Percentiles rank a stretch among this genome's conserved stretches.
phyloP scores from a whole-genome alignment of 1,140 invertebrate genomes.

The Notospermus geniculatus region DNA sequence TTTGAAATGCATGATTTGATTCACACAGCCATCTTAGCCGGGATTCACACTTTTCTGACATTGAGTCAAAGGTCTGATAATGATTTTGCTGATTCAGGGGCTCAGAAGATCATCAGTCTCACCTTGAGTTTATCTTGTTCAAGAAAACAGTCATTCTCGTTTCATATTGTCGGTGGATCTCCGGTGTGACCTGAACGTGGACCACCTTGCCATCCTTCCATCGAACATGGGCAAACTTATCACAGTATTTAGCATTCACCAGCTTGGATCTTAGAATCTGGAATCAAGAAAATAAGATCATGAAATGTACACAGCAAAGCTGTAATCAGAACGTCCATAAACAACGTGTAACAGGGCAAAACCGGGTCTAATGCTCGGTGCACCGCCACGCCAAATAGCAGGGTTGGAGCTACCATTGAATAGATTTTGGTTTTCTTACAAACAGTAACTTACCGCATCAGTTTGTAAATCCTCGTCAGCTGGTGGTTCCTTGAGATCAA shows the following conservation, averaged over 20 bases:
- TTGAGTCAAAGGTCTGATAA: too few relatives aligned
- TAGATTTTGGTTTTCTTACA: too few relatives aligned
- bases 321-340: too few relatives aligned
- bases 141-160: slow-evolving; percentile 40
- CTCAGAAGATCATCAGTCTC: neutral
- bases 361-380: too few relatives aligned
- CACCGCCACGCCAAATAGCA: too few relatives aligned
- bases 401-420: too few relatives aligned
- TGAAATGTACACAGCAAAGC: too few relatives aligned
- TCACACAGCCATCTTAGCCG: too few relatives aligned
- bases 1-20: too few relatives aligned
- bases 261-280: slow-evolving; percentile 37
- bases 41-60: too few relatives aligned
- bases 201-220: slow-evolving; percentile 53
- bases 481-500: slow-evolving; percentile 43
- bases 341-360: too few relatives aligned
- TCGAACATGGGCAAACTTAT: slow-evolving; percentile 51
- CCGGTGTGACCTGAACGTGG: slow-evolving; percentile 54
- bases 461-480: slow-evolving; percentile 31
- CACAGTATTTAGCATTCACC: slow-evolving; percentile 55
- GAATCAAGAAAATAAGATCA: slow-evolving; percentile 2
- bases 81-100: too few relatives aligned
- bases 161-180: slow-evolving; percentile 50
- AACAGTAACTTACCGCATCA: slow-evolving; percentile 42
- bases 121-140: slow-evolving; percentile 43